Conservation (phyloP, 2,113 vertebrate species). For the Axis porcinus region DNA sequence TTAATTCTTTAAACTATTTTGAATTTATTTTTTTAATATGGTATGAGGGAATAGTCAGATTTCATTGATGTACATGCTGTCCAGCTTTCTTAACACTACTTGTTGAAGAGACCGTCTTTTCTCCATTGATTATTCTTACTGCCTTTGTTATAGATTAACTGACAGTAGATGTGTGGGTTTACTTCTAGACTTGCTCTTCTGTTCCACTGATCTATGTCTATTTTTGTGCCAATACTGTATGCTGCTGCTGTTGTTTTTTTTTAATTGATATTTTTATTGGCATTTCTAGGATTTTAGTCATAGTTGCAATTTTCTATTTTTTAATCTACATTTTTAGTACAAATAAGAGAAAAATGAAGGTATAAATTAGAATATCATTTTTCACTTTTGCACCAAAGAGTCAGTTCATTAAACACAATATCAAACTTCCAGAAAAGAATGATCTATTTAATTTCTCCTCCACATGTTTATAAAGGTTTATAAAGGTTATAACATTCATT, state of each 20-base stretch:
- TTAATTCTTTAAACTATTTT: not conserved
- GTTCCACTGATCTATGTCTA: not conserved
- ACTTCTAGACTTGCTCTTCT: not conserved
- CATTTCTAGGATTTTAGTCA: no score
- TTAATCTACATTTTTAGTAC: no score
- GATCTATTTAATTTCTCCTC: no score
- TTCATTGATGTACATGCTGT: not conserved
- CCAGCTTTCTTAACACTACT: not conserved
- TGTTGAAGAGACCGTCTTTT: not conserved
- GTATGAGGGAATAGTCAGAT: not conserved
- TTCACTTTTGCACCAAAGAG: no score
- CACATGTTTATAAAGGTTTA: no score
- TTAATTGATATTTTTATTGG: no score
- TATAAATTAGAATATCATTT: no score
- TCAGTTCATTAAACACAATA: no score
- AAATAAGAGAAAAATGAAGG: no score
- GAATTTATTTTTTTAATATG: not conserved
- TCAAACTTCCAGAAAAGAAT: no score
- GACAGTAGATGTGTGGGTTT: not conserved
- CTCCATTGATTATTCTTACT: not conserved
- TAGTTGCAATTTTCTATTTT: no score
- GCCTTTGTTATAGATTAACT: not conserved
- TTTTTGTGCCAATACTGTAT: not conserved
- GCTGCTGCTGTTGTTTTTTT: not conserved
- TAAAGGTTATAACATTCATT: no score